A percentile compares a stretch with the other conserved stretches of the same genome.
phyloP scores from a whole-genome alignment of 2,797 vertebrate genomes.

The Phoxinus dragarum region DNA sequence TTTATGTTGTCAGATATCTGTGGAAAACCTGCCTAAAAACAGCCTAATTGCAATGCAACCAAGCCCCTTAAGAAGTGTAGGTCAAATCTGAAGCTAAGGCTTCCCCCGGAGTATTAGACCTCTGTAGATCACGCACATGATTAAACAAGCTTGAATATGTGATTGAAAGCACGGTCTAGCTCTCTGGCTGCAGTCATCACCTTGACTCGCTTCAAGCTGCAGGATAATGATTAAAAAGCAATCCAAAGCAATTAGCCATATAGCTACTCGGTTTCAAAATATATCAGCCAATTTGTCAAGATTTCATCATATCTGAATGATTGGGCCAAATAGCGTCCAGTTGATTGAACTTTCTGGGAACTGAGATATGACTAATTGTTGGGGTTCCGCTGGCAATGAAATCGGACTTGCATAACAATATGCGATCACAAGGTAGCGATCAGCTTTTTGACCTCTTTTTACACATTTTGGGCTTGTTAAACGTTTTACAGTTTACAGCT shows the following conservation, averaged over 20 bases:
- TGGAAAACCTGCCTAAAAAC: neutral
- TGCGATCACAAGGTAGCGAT: neutral
- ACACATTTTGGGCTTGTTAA: neutral
- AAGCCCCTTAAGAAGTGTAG: slow-evolving; percentile 5
- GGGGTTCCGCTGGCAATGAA: slow-evolving; percentile 34
- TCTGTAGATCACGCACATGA: neutral
- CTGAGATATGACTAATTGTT: slow-evolving; percentile 39
- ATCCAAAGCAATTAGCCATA: slow-evolving; percentile 38
- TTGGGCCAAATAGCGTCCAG: slow-evolving; percentile 26
- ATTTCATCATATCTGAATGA: slow-evolving; percentile 56
- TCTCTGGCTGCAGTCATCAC: slow-evolving; percentile 29
- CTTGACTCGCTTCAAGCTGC: slow-evolving; percentile 26
- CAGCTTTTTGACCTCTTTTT: slow-evolving; percentile 17
- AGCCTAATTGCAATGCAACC: neutral
- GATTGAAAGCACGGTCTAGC: slow-evolving; percentile 17
- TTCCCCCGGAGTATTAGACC: neutral
- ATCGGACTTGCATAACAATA: slow-evolving; percentile 1
- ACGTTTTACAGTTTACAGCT: neutral
- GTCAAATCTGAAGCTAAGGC: neutral
- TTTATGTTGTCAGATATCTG: neutral
- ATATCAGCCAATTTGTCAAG: slow-evolving; percentile 50
- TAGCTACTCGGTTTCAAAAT: slow-evolving; percentile 50
- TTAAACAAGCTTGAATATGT: slow-evolving; percentile 11
- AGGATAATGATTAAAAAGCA: slow-evolving; percentile 46
- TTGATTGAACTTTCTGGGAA: slow-evolving; percentile 43